Evolutionary conservation across 1,140 invertebrate genomes (phyloP), one percentile per base, ranked within the genome.

Genomic region (Rhysida immarginata): DNA sequence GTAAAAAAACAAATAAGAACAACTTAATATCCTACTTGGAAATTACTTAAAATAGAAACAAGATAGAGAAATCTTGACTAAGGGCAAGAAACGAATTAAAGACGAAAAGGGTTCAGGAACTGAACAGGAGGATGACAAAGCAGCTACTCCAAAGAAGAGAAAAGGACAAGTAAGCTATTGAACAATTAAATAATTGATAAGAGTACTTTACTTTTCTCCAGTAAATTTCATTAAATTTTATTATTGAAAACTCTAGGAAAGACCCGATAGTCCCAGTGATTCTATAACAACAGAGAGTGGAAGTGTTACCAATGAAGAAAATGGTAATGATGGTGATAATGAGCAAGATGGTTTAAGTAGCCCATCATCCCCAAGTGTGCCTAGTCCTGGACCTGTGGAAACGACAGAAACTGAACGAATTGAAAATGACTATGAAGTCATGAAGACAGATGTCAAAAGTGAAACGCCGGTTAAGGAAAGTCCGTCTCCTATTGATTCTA

Each of bases 1-100:
- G n/a, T n/a, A n/a, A n/a, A n/a, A n/a, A n/a, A n/a, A n/a, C n/a
- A n/a, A n/a, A n/a, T n/a, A n/a, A n/a, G n/a, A n/a, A n/a, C n/a
- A n/a, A n/a, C n/a, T n/a, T n/a, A n/a, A n/a, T n/a, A n/a, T n/a
- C n/a, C n/a, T n/a, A n/a, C n/a, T n/a, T n/a, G n/a, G n/a, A n/a
- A n/a, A n/a, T n/a, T n/a, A n/a, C n/a, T n/a, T n/a, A n/a, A n/a
- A n/a, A n/a, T n/a, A n/a, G n/a, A n/a, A n/a, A n/a, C n/a, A n/a
- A n/a, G n/a, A n/a, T n/a, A n/a, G n/a, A n/a, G n/a, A n/a, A n/a
- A n/a, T n/a, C n/a, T n/a, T n/a, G n/a, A n/a, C 78, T 55, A 85
- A 86, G 65, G 78, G 77, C 57, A 81, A 84, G 63, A 88, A 87
- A 64, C 77, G 84, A 3, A 51, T 11, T 51, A 51, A 26, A 51